Conservation (phyloP, 2,888 invertebrate species). For the Pheosia tremula region DNA sequence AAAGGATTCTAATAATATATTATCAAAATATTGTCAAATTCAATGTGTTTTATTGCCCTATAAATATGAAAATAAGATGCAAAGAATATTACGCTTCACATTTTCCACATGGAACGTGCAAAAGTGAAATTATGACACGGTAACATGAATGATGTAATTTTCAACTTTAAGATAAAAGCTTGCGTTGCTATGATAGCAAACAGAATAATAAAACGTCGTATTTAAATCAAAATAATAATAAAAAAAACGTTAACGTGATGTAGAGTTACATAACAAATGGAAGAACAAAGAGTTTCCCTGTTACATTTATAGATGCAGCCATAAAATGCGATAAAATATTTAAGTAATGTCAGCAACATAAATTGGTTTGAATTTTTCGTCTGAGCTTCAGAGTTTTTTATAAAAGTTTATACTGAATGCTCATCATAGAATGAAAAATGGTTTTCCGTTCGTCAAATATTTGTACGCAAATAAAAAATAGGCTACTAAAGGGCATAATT, state of each 20-base stretch:
- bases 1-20: too few relatives aligned
- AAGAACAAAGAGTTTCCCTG: neutral
- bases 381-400: too few relatives aligned
- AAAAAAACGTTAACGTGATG: neutral
- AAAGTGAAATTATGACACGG: neutral
- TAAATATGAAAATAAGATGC: neutral
- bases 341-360: neutral
- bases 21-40: too few relatives aligned
- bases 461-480: too few relatives aligned
- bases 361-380: too few relatives aligned
- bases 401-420: too few relatives aligned
- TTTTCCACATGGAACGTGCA: neutral
- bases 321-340: neutral
- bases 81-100: neutral
- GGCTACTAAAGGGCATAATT: too few relatives aligned
- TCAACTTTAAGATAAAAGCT: neutral
- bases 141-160: neutral
- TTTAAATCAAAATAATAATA: neutral
- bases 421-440: too few relatives aligned
- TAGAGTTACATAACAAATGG: neutral
- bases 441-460: too few relatives aligned
- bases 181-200: neutral
- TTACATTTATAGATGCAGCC: neutral
- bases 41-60: neutral
- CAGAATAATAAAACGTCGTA: neutral